A percentile compares a stretch with the other conserved stretches of the same genome.
Conservation (phyloP, 2,113 vertebrate genomes). For the Rhinichthys klamathensis region DNA sequence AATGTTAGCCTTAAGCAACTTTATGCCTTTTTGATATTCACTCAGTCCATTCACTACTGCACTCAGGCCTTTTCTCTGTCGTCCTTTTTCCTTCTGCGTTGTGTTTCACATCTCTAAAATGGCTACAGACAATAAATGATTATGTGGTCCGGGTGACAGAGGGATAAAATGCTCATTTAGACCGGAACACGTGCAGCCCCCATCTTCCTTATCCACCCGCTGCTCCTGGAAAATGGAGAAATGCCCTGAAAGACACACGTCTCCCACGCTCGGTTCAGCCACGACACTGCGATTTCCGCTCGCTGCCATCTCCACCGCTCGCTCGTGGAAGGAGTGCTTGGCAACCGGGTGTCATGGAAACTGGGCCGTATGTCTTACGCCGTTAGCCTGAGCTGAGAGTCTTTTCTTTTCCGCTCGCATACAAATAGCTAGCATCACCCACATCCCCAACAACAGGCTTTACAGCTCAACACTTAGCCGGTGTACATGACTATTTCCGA, state of each 20-base stretch:
- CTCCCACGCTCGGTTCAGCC: conserved; percentile 62
- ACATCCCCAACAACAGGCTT: not conserved
- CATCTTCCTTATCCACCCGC: conserved; percentile 14
- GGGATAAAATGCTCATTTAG: not conserved
- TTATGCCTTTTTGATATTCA: conserved; percentile 27
- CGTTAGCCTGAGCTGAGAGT: conserved; percentile 36
- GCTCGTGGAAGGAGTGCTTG: conserved; percentile 45
- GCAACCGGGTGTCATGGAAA: conserved; percentile 62
- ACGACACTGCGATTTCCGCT: conserved; percentile 59
- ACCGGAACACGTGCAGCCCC: not conserved
- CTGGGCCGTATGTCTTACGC: conserved; percentile 65
- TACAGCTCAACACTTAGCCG: conserved; percentile 12
- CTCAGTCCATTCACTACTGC: not conserved
- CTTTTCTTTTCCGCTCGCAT: conserved; percentile 26
- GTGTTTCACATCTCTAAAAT: conserved; percentile 20
- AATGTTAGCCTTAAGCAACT: conserved; percentile 39
- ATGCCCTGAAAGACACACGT: conserved; percentile 53
- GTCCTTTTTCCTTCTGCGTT: conserved; percentile 17
- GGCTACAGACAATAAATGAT: not conserved
- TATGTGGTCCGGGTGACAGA: not conserved
- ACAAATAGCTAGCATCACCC: not conserved
- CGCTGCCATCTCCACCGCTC: conserved; percentile 50
- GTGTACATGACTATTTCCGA: conserved; percentile 49
- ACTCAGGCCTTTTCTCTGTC: conserved; percentile 8
- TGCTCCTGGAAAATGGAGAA: conserved; percentile 24